A percentile compares a stretch with the other conserved stretches of the same genome.
These are phyloP conservation scores for Astyanax mexicanus DNA, from an alignment of 2,797 vertebrate species.

Conservation along the genomic window DNA sequence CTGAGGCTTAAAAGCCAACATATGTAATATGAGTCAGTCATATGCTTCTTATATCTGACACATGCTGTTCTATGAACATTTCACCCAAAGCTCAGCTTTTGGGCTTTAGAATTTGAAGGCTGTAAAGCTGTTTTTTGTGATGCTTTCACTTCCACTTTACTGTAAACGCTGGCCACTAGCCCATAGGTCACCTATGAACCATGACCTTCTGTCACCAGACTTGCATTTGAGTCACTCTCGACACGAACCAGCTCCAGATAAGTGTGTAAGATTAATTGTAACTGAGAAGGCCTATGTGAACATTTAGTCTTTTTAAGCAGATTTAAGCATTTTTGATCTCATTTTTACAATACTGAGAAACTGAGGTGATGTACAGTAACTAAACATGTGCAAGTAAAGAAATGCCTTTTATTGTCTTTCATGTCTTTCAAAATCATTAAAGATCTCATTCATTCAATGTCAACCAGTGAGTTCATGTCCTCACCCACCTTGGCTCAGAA, in stretches of 20 bases:
- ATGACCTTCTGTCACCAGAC: background rate
- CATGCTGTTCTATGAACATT: conserved; percentile 21
- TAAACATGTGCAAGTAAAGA: too few relatives aligned
- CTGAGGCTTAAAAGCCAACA: conserved; percentile 8
- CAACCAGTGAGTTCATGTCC: too few relatives aligned
- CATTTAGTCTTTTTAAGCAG: too few relatives aligned
- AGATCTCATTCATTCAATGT: too few relatives aligned
- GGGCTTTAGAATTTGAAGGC: background rate
- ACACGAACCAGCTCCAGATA: conserved; percentile 1
- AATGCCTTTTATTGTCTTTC: too few relatives aligned
- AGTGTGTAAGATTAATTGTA: too few relatives aligned
- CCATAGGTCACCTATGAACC: conserved; percentile 27
- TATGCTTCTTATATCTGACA: conserved; percentile 33
- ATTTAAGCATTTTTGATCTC: too few relatives aligned
- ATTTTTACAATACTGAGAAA: too few relatives aligned
- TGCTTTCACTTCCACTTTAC: conserved; percentile 19
- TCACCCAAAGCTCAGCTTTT: conserved; percentile 2
- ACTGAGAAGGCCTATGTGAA: too few relatives aligned
- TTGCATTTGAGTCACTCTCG: background rate
- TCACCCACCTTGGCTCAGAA: too few relatives aligned
- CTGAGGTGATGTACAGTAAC: too few relatives aligned
- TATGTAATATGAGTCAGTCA: conserved; percentile 22
- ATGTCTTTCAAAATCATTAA: too few relatives aligned
- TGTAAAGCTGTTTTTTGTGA: background rate
- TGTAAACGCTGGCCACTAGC: conserved; percentile 3